phyloP scores from a whole-genome alignment of 2,888 invertebrate genomes.

The Agrenia bidenticulata region DNA sequence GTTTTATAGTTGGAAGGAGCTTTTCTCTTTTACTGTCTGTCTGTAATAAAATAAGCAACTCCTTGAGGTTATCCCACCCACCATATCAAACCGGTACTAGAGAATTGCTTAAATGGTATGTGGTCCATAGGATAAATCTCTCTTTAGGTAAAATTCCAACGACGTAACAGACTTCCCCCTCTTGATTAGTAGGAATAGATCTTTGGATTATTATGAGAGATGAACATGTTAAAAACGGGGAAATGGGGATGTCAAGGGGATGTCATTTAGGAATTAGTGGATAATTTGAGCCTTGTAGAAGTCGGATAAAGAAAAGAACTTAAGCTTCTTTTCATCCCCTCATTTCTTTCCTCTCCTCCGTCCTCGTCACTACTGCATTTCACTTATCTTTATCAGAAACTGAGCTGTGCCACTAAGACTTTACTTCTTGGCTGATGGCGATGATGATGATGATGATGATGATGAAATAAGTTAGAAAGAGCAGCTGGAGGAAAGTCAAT shows the following conservation, averaged over 20 bases:
- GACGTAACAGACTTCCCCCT: too few relatives aligned
- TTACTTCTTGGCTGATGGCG: neutral
- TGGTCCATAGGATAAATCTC: too few relatives aligned
- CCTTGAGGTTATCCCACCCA: too few relatives aligned
- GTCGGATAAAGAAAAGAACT: constrained; percentile 19
- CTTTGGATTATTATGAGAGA: too few relatives aligned
- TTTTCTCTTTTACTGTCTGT: too few relatives aligned
- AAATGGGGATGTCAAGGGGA: constrained; percentile 16
- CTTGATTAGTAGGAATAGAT: too few relatives aligned
- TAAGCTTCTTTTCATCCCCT: constrained; percentile 20
- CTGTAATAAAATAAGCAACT: too few relatives aligned
- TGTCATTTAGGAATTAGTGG: constrained; percentile 25
- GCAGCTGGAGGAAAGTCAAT: neutral
- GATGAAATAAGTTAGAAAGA: constrained; percentile 1
- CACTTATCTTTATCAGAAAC: constrained; percentile 19
- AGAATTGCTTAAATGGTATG: too few relatives aligned
- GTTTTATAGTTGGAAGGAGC: constrained; percentile 35
- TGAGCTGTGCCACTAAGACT: neutral
- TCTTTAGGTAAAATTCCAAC: too few relatives aligned
- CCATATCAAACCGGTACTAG: too few relatives aligned
- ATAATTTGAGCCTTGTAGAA: constrained; percentile 21
- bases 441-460: constrained; percentile 8
- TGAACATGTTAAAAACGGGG: neutral
- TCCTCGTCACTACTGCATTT: constrained; percentile 3
- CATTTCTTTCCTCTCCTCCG: neutral